Percentiles rank a stretch among this genome's conserved stretches.
Evolutionary conservation across 1,140 invertebrate genomes (phyloP).

Genomic region (Sipha flava): DNA sequence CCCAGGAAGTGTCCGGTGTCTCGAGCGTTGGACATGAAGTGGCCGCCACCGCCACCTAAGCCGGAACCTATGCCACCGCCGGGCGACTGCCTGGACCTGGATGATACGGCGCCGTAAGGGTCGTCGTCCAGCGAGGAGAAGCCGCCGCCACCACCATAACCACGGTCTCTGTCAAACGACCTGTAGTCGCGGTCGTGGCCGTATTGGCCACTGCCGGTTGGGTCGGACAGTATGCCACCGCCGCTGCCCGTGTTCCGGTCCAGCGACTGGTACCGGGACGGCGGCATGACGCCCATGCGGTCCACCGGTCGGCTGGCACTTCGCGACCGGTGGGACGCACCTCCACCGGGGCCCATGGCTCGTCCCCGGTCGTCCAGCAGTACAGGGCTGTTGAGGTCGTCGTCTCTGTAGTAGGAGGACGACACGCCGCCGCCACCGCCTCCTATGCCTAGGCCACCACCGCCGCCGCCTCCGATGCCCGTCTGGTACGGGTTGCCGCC

Average conservation of each 20-base stretch:
- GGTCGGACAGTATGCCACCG: conserved; percentile 58
- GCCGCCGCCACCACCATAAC: conserved; percentile 55
- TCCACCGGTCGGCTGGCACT: conserved; percentile 48
- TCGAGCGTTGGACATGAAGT: conserved; percentile 47
- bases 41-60: conserved; percentile 39
- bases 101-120: conserved; percentile 51
- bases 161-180: conserved; percentile 49
- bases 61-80: conserved; percentile 47
- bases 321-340: conserved; percentile 50
- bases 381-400: conserved; percentile 61
- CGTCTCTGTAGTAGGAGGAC: conserved; percentile 56
- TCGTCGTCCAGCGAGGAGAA: conserved; percentile 66
- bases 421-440: conserved; percentile 42
- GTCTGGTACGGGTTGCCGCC: neutral
- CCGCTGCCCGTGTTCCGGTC: conserved; percentile 52
- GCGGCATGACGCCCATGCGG: conserved; percentile 68
- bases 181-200: conserved; percentile 55
- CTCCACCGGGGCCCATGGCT: conserved; percentile 54
- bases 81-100: conserved; percentile 65
- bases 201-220: conserved; percentile 46
- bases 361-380: conserved; percentile 46
- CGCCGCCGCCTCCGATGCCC: neutral
- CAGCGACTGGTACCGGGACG: conserved; percentile 53
- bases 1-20: conserved; percentile 60
- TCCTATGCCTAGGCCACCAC: neutral